These are phyloP conservation scores for Xestia xanthographa DNA, from an alignment of 2,888 invertebrate species.

Conservation along the genomic window DNA sequence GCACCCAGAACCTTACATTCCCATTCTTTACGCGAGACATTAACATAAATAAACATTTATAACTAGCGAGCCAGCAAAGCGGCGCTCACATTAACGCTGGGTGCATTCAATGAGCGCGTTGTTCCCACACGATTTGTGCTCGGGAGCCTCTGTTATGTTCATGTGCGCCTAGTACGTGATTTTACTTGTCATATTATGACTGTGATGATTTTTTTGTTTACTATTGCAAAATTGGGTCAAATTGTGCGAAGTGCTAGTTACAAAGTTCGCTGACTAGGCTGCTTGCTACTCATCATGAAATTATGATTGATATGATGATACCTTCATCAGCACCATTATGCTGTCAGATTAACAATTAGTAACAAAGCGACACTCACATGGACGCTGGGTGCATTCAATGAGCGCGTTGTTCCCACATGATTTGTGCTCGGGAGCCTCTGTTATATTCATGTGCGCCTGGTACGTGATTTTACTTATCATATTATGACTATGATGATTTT, in stretches of 20 bases:
- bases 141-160: slow-evolving; percentile 20
- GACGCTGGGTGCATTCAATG: slow-evolving; percentile 49
- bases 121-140: slow-evolving; percentile 38
- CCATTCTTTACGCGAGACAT: slow-evolving; percentile 68
- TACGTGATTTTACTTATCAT: not conserved
- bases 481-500: too few relatives aligned
- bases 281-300: not conserved
- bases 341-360: not conserved
- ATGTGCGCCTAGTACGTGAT: slow-evolving; percentile 30
- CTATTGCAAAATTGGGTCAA: not conserved
- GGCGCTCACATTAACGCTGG: slow-evolving; percentile 54
- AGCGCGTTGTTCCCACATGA: slow-evolving; percentile 27
- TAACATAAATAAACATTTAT: slow-evolving; percentile 76
- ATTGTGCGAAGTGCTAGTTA: not conserved
- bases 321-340: slow-evolving; percentile 1
- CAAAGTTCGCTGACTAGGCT: not conserved
- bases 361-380: slow-evolving; percentile 51
- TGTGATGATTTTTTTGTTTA: not conserved
- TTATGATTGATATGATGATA: not conserved
- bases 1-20: slow-evolving; percentile 55
- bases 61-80: slow-evolving; percentile 60
- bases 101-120: slow-evolving; percentile 54
- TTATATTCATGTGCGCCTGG: not conserved
- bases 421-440: slow-evolving; percentile 18
- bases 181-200: slow-evolving; percentile 3